Evolutionary conservation across 2,113 vertebrate species (phyloP), one percentile per base, ranked within the genome.

Genomic region (Bufo gargarizans): DNA sequence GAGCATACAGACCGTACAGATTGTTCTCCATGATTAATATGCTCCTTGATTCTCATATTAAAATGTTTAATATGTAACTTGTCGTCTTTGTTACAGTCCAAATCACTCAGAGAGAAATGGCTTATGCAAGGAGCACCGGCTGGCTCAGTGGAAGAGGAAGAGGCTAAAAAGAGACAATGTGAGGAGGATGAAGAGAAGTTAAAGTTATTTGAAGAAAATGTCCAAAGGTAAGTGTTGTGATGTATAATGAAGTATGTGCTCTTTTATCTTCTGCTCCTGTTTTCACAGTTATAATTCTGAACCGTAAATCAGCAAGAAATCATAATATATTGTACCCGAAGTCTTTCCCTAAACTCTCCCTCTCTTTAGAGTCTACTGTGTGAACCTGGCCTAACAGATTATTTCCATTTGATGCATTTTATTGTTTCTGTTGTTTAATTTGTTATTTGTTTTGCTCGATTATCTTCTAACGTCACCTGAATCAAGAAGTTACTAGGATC

Each of bases 91-190:
- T 84, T 89, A 19, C 92, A 99, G 98, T 99, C 98, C 91, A 99
- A 99, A 96, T 95, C 97, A 88, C 97, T 96, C 92, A 96, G 98
- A 11, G 98, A 99, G 92, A 97, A 97, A 93, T 99, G 98, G 98
- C 97, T 99, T 91, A 95, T 99, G 78, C 97, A 99, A 92, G 98
- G 98, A 85, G 94, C 96, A 71, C 94, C 96, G 45, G 93, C 94
- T 7, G 95, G 92, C 72, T 95, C 94, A 11, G 92, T 93, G 1
- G 97, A 98, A 91, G 97, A 97, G 90, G 97, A 97, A 55, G 97
- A 97, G 92, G 94, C 93, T 85, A 95, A 96, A 89, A 94, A 92
- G 91, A 95, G 92, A 90, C 97, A 99, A 93, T 95, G 97, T 93
- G 97, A 98, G 89, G 95, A 95, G 90, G 97, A 99, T 91, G 98